A percentile compares a stretch with the other conserved stretches of the same genome.
phyloP scores from a whole-genome alignment of 2,797 vertebrate species.

The Lithobates pipiens region DNA sequence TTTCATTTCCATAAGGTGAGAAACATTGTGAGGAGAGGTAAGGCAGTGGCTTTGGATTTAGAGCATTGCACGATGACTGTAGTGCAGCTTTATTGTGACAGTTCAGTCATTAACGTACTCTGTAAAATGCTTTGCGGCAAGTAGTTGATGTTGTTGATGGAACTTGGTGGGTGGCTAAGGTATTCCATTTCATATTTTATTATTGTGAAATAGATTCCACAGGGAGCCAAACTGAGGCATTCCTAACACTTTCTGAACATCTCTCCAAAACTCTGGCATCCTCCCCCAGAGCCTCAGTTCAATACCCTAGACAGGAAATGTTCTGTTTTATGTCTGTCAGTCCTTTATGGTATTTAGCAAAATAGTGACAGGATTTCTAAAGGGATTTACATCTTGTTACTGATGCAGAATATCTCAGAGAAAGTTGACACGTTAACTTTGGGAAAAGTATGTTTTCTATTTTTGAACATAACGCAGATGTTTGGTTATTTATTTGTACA shows the following conservation, averaged over 20 bases:
- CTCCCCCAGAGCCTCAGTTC: neutral
- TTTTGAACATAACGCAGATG: neutral
- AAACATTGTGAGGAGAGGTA: too few relatives aligned
- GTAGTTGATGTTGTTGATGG: neutral
- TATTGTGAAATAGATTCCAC: neutral
- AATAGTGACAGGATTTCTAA: constrained; percentile 1
- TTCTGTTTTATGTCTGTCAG: constrained; percentile 15
- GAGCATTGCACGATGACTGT: too few relatives aligned
- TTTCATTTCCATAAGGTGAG: too few relatives aligned
- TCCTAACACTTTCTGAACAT: neutral
- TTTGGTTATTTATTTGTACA: neutral
- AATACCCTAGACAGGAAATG: constrained; percentile 28
- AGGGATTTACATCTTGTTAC: neutral
- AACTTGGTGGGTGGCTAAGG: constrained; percentile 20
- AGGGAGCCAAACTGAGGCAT: neutral
- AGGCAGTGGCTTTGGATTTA: too few relatives aligned
- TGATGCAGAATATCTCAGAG: neutral
- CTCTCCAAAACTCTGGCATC: neutral
- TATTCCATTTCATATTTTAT: neutral
- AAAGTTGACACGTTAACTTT: constrained; percentile 11
- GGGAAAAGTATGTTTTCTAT: neutral
- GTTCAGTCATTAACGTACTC: neutral
- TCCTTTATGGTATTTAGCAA: neutral
- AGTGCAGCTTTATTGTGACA: neutral
- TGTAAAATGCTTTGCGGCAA: neutral